Percentiles rank a stretch among this genome's conserved stretches.
Conservation (phyloP, 2,888 invertebrate species). For the Clistopyga incitator region DNA sequence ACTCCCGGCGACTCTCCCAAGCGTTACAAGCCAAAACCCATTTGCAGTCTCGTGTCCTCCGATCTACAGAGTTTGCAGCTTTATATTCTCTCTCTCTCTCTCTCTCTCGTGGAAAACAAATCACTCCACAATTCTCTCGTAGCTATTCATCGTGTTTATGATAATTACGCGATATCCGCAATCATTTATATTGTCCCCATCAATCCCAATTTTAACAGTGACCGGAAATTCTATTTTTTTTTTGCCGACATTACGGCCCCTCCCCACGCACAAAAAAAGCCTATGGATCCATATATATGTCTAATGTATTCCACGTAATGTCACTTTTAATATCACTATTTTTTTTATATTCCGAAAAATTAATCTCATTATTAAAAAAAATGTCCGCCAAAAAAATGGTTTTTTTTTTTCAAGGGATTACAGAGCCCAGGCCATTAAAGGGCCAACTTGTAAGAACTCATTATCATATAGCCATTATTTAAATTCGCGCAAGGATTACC, state of each 20-base stretch:
- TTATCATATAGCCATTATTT: not conserved
- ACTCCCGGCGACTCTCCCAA: constrained; percentile 9
- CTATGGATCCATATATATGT: too few species aligned
- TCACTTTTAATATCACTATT: too few species aligned
- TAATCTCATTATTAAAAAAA: too few species aligned
- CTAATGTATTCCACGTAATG: too few species aligned
- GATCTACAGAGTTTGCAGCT: not conserved
- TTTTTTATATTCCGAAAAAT: too few species aligned
- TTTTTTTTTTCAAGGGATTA: too few species aligned
- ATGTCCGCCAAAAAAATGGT: too few species aligned
- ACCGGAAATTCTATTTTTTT: not conserved
- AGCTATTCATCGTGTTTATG: not conserved
- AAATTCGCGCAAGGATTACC: not conserved
- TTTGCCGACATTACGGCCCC: not conserved
- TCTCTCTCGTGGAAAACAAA: constrained; percentile 2
- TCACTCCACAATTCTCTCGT: not conserved
- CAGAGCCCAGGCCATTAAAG: too few species aligned
- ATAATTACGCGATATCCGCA: not conserved
- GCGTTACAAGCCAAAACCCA: constrained; percentile 44
- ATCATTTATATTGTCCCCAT: not conserved
- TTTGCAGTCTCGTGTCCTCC: constrained; percentile 14
- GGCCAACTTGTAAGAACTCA: not conserved
- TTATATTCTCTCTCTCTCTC: not conserved
- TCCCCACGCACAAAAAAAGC: too few species aligned
- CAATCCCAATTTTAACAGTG: not conserved